Conservation (phyloP, 2,113 vertebrate genomes). For the Halcyon malimbica region DNA sequence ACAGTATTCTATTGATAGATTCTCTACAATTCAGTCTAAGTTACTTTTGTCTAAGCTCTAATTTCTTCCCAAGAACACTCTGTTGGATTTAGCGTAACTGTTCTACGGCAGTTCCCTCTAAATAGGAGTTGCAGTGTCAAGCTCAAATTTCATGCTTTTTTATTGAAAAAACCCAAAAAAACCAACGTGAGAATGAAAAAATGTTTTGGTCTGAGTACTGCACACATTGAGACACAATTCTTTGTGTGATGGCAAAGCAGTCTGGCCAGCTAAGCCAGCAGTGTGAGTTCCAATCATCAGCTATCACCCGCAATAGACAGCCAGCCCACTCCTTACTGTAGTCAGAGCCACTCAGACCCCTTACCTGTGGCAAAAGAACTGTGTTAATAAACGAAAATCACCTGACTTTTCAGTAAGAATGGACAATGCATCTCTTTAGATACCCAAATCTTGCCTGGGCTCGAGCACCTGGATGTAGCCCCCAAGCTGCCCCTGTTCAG, state of each 20-base stretch:
- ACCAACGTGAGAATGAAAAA: background rate
- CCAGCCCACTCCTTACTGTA: background rate
- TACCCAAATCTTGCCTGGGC: background rate
- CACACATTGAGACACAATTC: background rate
- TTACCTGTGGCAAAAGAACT: accelerated
- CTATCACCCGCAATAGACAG: background rate
- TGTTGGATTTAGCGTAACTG: background rate
- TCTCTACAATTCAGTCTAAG: background rate
- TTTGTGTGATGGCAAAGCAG: background rate
- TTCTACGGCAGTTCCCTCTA: background rate
- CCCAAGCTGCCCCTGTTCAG: background rate
- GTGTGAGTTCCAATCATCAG: background rate
- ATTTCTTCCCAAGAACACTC: background rate
- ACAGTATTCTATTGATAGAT: background rate
- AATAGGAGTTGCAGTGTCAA: background rate
- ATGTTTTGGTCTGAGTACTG: background rate
- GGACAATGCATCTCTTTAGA: background rate
- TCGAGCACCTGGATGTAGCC: background rate
- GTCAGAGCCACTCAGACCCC: background rate
- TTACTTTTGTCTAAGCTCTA: background rate
- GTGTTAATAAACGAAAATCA: accelerated
- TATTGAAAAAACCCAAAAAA: background rate
- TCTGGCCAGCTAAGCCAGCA: slow-evolving; percentile 7
- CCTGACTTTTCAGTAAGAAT: accelerated
- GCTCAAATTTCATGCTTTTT: background rate